phyloP scores from a whole-genome alignment of 2,797 vertebrate species.

The Darevskia mixta region DNA sequence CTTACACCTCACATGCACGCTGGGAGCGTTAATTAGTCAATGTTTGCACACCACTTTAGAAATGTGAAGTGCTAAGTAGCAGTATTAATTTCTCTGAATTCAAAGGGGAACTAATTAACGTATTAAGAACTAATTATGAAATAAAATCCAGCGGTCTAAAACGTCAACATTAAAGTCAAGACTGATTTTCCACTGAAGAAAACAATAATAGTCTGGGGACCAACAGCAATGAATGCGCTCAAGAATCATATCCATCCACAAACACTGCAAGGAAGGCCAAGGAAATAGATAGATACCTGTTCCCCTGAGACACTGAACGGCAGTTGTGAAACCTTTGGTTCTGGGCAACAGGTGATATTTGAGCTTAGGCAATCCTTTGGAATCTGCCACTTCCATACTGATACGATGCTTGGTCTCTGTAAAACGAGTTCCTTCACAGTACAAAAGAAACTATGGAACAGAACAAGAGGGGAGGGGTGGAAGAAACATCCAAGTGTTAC shows the following conservation, averaged over 20 bases:
- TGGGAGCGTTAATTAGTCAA: conserved; percentile 38
- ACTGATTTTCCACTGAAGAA: neutral
- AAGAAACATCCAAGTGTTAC: neutral
- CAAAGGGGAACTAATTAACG: conserved; percentile 20
- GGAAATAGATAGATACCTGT: conserved; percentile 85
- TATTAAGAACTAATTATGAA: conserved; percentile 23
- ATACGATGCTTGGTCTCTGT: conserved; percentile 97
- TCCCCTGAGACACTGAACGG: conserved; percentile 94
- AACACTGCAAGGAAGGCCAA: neutral
- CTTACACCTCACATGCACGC: neutral
- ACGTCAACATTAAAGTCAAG: fast-evolving
- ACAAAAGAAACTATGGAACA: conserved; percentile 90
- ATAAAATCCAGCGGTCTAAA: conserved; percentile 22
- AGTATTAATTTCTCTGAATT: conserved; percentile 31
- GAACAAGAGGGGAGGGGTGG: neutral
- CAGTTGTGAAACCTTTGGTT: conserved; percentile 98
- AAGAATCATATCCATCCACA: neutral
- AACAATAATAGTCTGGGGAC: conserved; percentile 1
- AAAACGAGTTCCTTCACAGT: conserved; percentile 98
- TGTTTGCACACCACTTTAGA: conserved; percentile 11
- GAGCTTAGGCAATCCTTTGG: conserved; percentile 94
- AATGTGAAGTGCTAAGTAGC: conserved; percentile 30
- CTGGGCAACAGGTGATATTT: conserved; percentile 96
- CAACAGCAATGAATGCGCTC: fast-evolving
- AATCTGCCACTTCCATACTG: conserved; percentile 97